These are phyloP conservation scores for Diglossa cyanea DNA, from an alignment of 2,797 vertebrate species.

Conservation along the genomic window DNA sequence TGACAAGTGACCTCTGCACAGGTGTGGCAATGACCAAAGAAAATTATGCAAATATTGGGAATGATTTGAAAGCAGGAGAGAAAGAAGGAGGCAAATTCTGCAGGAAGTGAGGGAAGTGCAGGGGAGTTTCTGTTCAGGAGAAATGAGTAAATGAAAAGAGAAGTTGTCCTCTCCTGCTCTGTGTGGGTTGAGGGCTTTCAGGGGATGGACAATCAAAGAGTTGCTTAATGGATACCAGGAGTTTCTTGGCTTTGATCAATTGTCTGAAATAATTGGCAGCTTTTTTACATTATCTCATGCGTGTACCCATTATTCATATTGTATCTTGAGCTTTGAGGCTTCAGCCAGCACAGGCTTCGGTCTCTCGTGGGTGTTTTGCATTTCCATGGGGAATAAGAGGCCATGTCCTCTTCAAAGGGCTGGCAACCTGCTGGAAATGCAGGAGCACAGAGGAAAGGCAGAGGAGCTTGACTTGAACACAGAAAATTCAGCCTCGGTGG, in stretches of 20 bases:
- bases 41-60: not conserved
- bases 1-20: not conserved
- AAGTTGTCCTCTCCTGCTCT: not conserved
- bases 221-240: not conserved
- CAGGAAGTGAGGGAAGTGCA: not conserved
- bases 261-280: conserved; percentile 1
- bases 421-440: not conserved
- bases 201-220: conserved; percentile 5
- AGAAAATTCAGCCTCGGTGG: not conserved
- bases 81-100: not conserved
- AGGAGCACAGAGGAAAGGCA: not conserved
- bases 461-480: not conserved
- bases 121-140: not conserved
- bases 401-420: not conserved
- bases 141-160: not conserved
- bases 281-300: not conserved
- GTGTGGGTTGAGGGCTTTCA: not conserved
- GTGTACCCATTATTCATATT: not conserved
- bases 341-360: not conserved
- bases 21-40: not conserved
- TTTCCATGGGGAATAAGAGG: not conserved
- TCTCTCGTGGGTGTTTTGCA: not conserved
- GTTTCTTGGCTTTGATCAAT: conserved; percentile 42
- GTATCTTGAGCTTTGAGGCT: not conserved
- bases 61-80: not conserved